Evolutionary conservation across 2,888 invertebrate species (phyloP).

Genomic region (Lochmaea crataegi): DNA sequence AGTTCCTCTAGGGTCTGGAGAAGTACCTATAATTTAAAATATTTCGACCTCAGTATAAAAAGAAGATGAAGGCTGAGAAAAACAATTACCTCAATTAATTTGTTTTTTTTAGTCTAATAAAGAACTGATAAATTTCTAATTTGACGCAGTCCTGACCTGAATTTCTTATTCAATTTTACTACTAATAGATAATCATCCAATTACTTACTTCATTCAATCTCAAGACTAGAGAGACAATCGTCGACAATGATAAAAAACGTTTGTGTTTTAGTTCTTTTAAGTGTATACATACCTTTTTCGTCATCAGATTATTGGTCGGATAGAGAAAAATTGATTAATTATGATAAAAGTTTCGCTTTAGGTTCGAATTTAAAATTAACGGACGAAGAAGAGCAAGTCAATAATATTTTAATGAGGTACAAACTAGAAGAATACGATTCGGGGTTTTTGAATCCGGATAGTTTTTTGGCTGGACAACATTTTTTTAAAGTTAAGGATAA

Average conservation of each 20-base stretch:
- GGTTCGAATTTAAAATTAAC: slow-evolving; percentile 59
- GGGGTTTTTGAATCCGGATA: slow-evolving; percentile 53
- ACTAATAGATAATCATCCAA: slow-evolving; percentile 6
- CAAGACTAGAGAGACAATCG: not conserved
- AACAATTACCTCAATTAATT: no score
- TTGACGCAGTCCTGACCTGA: slow-evolving; percentile 5
- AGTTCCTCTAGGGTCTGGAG: no score
- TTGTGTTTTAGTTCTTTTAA: not conserved
- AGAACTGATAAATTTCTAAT: not conserved
- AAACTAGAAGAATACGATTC: slow-evolving; percentile 56
- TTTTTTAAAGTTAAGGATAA: slow-evolving; percentile 72
- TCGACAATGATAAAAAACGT: not conserved
- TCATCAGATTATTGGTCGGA: slow-evolving; percentile 49
- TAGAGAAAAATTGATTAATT: slow-evolving; percentile 44
- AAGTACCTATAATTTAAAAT: no score
- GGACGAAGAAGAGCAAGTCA: slow-evolving; percentile 54
- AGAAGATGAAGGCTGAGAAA: no score
- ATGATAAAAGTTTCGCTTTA: slow-evolving; percentile 44
- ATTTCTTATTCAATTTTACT: not conserved
- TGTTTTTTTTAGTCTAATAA: no score
- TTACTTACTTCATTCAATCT: slow-evolving; percentile 1
- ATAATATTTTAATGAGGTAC: slow-evolving; percentile 55
- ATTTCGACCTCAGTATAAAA: no score
- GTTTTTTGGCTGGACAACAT: slow-evolving; percentile 74
- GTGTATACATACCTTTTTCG: not conserved